Evolutionary conservation across 2,888 invertebrate species (phyloP).

Genomic region (Bimastos eiseni): DNA sequence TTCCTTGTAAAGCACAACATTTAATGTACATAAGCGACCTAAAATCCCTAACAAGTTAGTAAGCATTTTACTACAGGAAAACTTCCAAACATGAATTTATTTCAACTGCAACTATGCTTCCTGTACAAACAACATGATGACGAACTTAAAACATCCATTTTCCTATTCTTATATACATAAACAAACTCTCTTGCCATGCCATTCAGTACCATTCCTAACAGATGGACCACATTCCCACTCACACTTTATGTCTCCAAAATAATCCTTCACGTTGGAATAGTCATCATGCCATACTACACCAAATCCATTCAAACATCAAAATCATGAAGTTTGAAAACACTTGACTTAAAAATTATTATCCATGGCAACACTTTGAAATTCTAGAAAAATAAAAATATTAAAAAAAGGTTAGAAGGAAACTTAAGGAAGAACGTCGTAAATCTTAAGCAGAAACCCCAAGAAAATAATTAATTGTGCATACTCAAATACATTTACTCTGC

Average conservation of each 20-base stretch:
- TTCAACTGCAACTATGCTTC: slow-evolving; percentile 19
- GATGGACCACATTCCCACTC: slow-evolving; percentile 2
- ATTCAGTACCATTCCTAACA: neutral
- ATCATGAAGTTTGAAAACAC: neutral
- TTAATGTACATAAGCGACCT: slow-evolving; percentile 1
- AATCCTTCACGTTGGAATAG: neutral
- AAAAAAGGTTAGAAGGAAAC: neutral
- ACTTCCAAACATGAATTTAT: slow-evolving; percentile 9
- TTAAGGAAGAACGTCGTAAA: neutral
- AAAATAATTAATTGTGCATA: neutral
- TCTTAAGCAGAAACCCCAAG: neutral
- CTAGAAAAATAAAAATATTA: slow-evolving; percentile 5
- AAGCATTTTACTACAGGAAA: slow-evolving; percentile 17
- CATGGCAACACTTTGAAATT: neutral
- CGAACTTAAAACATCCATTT: slow-evolving; percentile 24
- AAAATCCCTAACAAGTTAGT: slow-evolving; percentile 9
- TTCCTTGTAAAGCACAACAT: slow-evolving; percentile 19
- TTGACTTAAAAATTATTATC: neutral
- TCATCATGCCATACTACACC: neutral
- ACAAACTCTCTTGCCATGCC: neutral
- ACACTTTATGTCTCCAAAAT: neutral
- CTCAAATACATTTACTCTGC: neutral
- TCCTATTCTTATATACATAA: slow-evolving; percentile 18
- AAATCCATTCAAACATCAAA: neutral
- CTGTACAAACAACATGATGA: slow-evolving; percentile 17